Conservation (phyloP, 2,113 vertebrate genomes). For the Daphoenositta chrysoptera region DNA sequence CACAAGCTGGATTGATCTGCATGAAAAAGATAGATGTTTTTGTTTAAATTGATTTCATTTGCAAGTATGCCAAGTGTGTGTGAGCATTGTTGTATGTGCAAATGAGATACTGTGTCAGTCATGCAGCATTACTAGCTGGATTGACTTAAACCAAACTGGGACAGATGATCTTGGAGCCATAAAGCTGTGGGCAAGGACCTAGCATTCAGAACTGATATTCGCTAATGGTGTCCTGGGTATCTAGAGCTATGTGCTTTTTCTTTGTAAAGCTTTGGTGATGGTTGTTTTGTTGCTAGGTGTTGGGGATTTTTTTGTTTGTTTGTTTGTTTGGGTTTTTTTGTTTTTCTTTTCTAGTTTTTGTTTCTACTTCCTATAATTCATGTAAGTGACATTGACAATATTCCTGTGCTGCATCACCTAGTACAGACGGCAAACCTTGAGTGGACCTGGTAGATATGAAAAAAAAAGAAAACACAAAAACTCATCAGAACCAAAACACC, state of each 20-base stretch:
- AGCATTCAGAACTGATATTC: neutral
- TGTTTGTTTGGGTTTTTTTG: too few species aligned
- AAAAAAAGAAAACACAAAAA: neutral
- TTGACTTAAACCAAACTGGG: neutral
- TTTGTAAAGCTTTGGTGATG: neutral
- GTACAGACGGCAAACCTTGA: neutral
- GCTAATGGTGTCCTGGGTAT: neutral
- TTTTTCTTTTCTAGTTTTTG: accelerated
- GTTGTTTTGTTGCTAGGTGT: neutral
- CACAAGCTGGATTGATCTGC: neutral
- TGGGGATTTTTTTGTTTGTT: too few species aligned
- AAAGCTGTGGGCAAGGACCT: neutral
- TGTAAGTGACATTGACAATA: neutral
- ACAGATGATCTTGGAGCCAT: neutral
- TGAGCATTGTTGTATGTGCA: neutral
- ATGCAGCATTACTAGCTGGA: neutral
- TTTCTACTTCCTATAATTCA: neutral
- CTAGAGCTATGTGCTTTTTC: neutral
- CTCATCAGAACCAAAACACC: neutral
- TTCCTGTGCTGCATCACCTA: neutral
- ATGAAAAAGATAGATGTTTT: neutral
- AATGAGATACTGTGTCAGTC: neutral
- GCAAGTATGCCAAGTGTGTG: neutral
- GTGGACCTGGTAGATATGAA: neutral
- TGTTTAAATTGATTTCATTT: neutral